Base-by-base conservation (phyloP, 1,140 invertebrate species). In the Drosophila quadrilineata region DNA sequence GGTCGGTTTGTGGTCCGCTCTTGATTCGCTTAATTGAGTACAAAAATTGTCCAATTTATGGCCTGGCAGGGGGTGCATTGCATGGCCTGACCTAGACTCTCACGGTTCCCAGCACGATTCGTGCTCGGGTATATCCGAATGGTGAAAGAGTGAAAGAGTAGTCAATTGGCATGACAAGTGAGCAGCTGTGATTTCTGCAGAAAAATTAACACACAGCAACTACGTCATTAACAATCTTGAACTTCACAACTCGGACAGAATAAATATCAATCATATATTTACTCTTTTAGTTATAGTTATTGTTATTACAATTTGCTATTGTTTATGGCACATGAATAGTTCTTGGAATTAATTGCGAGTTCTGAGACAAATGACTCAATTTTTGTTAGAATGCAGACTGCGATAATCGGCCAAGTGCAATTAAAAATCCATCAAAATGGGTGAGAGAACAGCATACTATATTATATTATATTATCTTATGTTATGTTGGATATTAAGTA, bases 1-100 rank as follows among this genome's bases (percentile, higher is more conserved):
- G 14, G 14, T 28, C 6, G 29, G 45, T 21, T 45, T 26, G 31
- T 68, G 33, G 19, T 29, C 29, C 5, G 22, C 68, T 73, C 12
- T 53, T 70, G 80, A 85, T 85, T 85, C 63, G 79, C 79, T 75
- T 85, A 85, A 85, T 85, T 85, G 79, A 72, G 74, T 84, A n/a
- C n/a, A 67, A 84, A 84, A 65, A 71, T 57, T 72, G 71, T 58
- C 65, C 76, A 84, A 84, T 71, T 84, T 71, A 85, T 54, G 58
- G 57, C 48, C 31, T 46, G 46, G 26, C 59, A 45, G 76, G 76
- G 75, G 76, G 75, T 49, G 58, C 58, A 62, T 53, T 57, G 49
- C 36, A 56, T 71, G 45, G 43, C 50, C 48, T 72, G 60, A 60
- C 56, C 63, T 59, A 71, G 36, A 36, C n/a, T 57, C 38, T 59